These are phyloP conservation scores for Lottia gigantea DNA, from an alignment of 2,888 invertebrate species.

Conservation along the genomic window DNA sequence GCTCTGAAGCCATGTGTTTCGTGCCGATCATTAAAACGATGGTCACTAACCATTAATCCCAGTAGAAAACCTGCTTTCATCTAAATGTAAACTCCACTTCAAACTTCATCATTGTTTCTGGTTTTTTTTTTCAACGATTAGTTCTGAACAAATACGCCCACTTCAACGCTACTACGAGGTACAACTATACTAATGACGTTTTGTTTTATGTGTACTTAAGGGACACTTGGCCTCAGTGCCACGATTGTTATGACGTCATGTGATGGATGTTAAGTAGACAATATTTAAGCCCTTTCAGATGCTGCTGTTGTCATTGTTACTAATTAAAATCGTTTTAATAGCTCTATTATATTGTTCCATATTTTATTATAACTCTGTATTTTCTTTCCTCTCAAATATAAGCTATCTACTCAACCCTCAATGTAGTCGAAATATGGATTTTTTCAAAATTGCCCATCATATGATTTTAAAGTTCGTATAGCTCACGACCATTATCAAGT, in stretches of 20 bases:
- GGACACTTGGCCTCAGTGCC: background rate
- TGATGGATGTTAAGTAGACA: slow-evolving; percentile 8
- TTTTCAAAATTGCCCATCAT: no score
- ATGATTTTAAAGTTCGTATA: background rate
- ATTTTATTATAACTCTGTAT: background rate
- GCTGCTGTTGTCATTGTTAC: slow-evolving; percentile 4
- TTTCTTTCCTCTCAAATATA: no score
- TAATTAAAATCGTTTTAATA: slow-evolving; percentile 7
- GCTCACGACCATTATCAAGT: background rate
- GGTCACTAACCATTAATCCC: slow-evolving; percentile 3
- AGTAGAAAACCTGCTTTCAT: slow-evolving; percentile 3
- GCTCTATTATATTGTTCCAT: slow-evolving; percentile 3
- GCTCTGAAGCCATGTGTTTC: slow-evolving; percentile 28
- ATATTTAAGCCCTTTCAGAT: slow-evolving; percentile 10
- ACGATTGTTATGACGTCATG: background rate
- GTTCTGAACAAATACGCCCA: background rate
- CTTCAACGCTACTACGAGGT: background rate
- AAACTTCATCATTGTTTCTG: slow-evolving; percentile 2
- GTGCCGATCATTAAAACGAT: background rate
- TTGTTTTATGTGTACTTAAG: slow-evolving; percentile 4
- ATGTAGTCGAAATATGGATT: no score
- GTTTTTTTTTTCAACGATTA: background rate
- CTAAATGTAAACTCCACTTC: slow-evolving; percentile 9
- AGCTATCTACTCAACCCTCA: no score
- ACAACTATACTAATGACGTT: background rate